Conservation (phyloP, 2,113 vertebrate species). For the Ahaetulla prasina region DNA sequence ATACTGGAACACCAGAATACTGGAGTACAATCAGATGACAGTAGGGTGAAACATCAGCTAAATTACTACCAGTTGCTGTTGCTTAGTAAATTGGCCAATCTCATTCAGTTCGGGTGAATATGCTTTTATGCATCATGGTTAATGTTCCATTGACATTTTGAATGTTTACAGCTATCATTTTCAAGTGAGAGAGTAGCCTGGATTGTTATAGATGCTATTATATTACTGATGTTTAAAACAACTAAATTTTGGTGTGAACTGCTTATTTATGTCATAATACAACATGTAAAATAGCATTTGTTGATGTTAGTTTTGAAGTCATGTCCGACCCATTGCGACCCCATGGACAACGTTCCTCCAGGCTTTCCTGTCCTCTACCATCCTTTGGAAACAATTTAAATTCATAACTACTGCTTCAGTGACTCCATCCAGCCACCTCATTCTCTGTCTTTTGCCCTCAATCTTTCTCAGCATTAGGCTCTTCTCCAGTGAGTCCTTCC, state of each 20-base stretch:
- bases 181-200: not conserved
- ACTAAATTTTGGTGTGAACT: not conserved
- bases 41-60: not conserved
- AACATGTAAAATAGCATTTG: not conserved
- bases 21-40: not conserved
- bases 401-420: too few relatives aligned
- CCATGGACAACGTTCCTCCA: too few relatives aligned
- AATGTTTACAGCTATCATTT: not conserved
- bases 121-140: not conserved
- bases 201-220: not conserved
- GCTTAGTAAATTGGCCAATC: not conserved
- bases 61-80: not conserved
- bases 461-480: too few relatives aligned
- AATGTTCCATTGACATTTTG: not conserved
- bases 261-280: not conserved
- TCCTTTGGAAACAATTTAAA: too few relatives aligned
- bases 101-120: not conserved
- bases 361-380: too few relatives aligned
- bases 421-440: too few relatives aligned
- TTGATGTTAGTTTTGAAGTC: too few relatives aligned
- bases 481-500: too few relatives aligned
- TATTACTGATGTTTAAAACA: not conserved
- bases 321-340: too few relatives aligned
- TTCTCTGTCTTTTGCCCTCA: too few relatives aligned
- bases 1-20: not conserved